Base-by-base conservation (phyloP, 2,888 invertebrate genomes). In the Marronus borbonicus region DNA sequence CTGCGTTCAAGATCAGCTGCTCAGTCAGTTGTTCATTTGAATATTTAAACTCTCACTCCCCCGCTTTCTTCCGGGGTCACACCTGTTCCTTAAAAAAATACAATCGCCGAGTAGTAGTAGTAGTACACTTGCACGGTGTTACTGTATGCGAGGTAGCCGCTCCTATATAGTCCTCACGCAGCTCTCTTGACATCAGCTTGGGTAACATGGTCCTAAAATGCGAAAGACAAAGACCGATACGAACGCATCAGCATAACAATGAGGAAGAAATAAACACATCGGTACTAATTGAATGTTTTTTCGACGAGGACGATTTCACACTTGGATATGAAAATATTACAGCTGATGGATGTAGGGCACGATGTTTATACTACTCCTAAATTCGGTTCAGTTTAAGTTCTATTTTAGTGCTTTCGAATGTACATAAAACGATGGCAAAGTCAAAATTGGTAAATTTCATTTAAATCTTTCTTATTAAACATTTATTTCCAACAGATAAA, bases 11-110 rank as follows among this genome's bases (percentile, higher is more conserved):
- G 81, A 83, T 83, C 83, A 83, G 83, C 83, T 83, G 83, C 83
- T 82, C 80, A 80, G 81, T 81, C 83, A 80, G 84, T 83, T 83
- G 84, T 82, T 84, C 82, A 83, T 84, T 84, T 84, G 81, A 84
- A 84, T 84, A 83, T 81, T 81, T 81, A 81, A 81, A 82, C 80
- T 80, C 55, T 20, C 83, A 81, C 81, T 81, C 84, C 83, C 84
- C 84, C 83, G 82, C 82, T 80, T 79, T 78, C 80, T 83, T 82
- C 83, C 82, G 82, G 83, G 80, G 78, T 83, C 81, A 80, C 84
- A 84, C 84, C 82, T 84, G 84, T 83, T 83, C 50, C 60, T 74
- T 74, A 60, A 58, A 74, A 58, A 74, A 74, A 60, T 74, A 74
- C 72, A 44, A 12, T 24, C 44, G 70, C 24, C 60, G 62, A 50